Conservation (phyloP, 2,888 invertebrate species). For the Troides aeacus region DNA sequence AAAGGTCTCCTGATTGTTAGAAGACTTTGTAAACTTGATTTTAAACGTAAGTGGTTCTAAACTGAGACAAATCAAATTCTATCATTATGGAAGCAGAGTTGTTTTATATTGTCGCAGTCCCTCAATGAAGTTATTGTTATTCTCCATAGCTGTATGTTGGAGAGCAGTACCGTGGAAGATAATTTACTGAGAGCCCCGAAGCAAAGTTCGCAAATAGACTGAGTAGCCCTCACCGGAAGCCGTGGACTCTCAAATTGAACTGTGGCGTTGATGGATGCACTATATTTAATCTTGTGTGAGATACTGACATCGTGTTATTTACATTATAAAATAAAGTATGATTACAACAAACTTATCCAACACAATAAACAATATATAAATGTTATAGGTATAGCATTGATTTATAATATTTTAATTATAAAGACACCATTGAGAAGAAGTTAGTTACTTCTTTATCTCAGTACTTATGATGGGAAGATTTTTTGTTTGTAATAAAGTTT, state of each 20-base stretch:
- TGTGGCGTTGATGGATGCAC: slow-evolving; percentile 22
- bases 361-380: no score
- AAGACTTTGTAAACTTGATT: background rate
- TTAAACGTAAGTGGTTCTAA: background rate
- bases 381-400: no score
- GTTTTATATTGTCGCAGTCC: slow-evolving; percentile 6
- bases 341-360: no score
- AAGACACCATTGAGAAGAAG: no score
- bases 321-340: no score
- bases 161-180: slow-evolving; percentile 20
- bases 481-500: no score
- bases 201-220: slow-evolving; percentile 34
- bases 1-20: background rate
- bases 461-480: no score
- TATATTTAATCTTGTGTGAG: slow-evolving; percentile 13
- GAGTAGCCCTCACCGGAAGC: slow-evolving; percentile 29
- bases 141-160: slow-evolving; percentile 15
- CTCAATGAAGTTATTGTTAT: slow-evolving; percentile 27
- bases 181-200: slow-evolving; percentile 28
- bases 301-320: no score
- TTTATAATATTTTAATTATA: no score
- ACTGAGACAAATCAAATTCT: background rate
- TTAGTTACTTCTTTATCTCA: no score
- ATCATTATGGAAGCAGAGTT: slow-evolving; percentile 3
- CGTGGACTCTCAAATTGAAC: slow-evolving; percentile 13